A percentile compares a stretch with the other conserved stretches of the same genome.
Conservation (phyloP, 2,888 invertebrate genomes). For the Entomobrya multifasciata region DNA sequence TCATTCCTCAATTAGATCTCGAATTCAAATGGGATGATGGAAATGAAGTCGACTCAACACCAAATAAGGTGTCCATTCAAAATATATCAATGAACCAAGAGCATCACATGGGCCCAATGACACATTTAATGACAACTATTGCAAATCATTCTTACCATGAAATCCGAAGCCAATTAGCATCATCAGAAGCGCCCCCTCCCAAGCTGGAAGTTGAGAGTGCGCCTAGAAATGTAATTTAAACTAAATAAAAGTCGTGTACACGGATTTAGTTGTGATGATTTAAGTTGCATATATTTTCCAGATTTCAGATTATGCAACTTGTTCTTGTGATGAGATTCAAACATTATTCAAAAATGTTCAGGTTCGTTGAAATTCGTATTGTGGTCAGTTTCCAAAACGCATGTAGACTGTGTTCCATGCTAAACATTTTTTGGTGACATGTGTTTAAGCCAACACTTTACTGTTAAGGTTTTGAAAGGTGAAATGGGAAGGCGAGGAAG, state of each 20-base stretch:
- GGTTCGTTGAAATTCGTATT: not conserved
- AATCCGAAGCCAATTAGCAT: not conserved
- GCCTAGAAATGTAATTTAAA: slow-evolving; percentile 15
- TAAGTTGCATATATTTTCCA: not conserved
- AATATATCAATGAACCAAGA: slow-evolving; percentile 56
- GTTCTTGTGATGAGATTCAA: slow-evolving; percentile 48
- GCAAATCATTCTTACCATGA: slow-evolving; percentile 51
- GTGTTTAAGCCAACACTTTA: not conserved
- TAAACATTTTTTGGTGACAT: not conserved
- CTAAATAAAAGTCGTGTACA: too few relatives aligned
- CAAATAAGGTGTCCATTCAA: slow-evolving; percentile 38
- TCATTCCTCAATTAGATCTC: slow-evolving; percentile 51
- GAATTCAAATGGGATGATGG: slow-evolving; percentile 62
- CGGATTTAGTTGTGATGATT: too few relatives aligned
- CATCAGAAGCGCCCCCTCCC: not conserved
- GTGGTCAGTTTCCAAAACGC: not conserved
- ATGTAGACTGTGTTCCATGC: too few relatives aligned
- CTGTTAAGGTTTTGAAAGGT: slow-evolving; percentile 48
- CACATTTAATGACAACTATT: slow-evolving; percentile 21
- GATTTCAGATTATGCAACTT: not conserved
- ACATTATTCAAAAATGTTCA: slow-evolving; percentile 32
- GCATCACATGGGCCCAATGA: slow-evolving; percentile 51
- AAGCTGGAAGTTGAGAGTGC: not conserved
- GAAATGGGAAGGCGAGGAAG: slow-evolving; percentile 42
- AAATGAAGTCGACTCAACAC: not conserved